Conservation (phyloP, 2,113 vertebrate genomes). For the Phrynosoma blainvillii region DNA sequence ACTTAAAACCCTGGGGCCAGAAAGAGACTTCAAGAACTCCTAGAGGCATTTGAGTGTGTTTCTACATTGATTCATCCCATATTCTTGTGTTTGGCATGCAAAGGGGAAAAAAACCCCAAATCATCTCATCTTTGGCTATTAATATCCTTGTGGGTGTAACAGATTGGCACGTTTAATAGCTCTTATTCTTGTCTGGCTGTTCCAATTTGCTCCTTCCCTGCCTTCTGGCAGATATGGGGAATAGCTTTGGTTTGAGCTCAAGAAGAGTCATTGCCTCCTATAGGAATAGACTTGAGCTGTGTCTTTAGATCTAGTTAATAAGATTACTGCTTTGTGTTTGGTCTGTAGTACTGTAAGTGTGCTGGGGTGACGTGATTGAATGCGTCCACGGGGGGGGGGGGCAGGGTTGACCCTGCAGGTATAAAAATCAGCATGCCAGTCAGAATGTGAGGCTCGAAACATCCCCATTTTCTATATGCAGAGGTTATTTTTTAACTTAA, state of each 20-base stretch:
- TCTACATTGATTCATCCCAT: not conserved
- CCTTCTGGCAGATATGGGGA: constrained; percentile 15
- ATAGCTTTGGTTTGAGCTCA: not conserved
- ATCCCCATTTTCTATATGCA: not conserved
- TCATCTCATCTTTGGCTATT: not conserved
- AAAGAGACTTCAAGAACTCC: accelerated
- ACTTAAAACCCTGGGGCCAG: not conserved
- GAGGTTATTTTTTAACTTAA: not conserved
- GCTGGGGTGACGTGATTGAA: not conserved
- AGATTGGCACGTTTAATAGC: not conserved
- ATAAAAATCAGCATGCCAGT: not conserved
- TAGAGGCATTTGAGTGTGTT: accelerated
- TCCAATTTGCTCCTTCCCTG: not conserved
- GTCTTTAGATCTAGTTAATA: not conserved
- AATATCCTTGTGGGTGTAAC: constrained; percentile 22
- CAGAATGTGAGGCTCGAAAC: not conserved
- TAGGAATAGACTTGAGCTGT: not conserved
- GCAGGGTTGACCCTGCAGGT: not conserved
- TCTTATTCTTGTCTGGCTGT: constrained; percentile 9
- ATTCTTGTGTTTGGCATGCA: not conserved
- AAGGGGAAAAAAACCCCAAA: not conserved
- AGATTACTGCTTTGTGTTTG: not conserved
- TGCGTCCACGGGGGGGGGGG: not conserved
- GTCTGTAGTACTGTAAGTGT: no score
- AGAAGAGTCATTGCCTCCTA: not conserved